Conservation (phyloP, 53 echinoderm and acorn worm genomes). For the Zoroaster sp. region DNA sequence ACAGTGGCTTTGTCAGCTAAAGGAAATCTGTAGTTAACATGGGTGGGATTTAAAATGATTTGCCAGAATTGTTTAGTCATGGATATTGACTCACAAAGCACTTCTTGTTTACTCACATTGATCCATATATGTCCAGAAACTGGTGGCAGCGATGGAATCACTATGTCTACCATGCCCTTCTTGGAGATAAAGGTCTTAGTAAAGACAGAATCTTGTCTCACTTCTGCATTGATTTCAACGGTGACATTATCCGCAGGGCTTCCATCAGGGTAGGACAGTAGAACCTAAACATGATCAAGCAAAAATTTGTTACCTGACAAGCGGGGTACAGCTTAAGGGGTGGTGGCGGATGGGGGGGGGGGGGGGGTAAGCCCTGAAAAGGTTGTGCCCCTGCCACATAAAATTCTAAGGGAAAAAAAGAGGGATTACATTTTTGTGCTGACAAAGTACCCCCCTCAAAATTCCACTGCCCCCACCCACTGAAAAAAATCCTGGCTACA, state of each 20-base stretch:
- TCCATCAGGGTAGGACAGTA: constrained; percentile 79
- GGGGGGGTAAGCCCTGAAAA: too few species aligned
- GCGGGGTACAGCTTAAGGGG: too few species aligned
- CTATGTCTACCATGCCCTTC: constrained; percentile 75
- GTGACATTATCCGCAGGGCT: constrained; percentile 80
- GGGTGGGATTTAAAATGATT: background rate
- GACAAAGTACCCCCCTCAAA: too few species aligned
- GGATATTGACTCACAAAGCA: background rate
- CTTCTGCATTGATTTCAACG: constrained; percentile 72
- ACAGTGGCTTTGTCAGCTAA: background rate
- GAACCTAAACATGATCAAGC: constrained; percentile 46
- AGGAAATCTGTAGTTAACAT: too few species aligned
- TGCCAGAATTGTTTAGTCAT: background rate
- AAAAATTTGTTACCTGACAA: background rate
- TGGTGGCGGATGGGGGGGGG: too few species aligned
- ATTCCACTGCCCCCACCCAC: too few species aligned
- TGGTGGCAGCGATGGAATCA: constrained; percentile 63
- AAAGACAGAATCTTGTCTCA: constrained; percentile 55
- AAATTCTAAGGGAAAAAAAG: too few species aligned
- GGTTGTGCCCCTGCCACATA: too few species aligned
- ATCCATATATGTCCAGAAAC: constrained; percentile 79
- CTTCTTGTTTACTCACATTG: constrained; percentile 67
- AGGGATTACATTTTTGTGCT: too few species aligned
- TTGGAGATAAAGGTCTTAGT: constrained; percentile 66
- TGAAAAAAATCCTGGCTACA: too few species aligned